These are phyloP conservation scores for Ceratoteleas bidentatus DNA, from an alignment of 1,140 invertebrate genomes.

Conservation along the genomic window DNA sequence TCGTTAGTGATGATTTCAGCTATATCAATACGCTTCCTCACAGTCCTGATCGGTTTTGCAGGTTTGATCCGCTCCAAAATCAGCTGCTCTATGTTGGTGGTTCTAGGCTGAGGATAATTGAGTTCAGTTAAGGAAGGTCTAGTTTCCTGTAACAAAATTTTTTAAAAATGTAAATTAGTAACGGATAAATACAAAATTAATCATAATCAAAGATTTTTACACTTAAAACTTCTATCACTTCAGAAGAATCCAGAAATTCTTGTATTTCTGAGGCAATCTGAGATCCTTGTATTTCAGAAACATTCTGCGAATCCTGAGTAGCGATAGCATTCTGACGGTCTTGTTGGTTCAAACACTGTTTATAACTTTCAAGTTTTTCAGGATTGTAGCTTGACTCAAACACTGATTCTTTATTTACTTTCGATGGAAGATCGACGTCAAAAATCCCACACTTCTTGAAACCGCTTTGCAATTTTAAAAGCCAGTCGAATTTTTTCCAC, in stretches of 20 bases:
- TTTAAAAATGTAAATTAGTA: not conserved
- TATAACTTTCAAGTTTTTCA: constrained; percentile 8
- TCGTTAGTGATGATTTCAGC: constrained; percentile 14
- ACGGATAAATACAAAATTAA: too few species aligned
- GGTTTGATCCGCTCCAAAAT: constrained; percentile 20
- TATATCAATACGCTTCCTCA: constrained; percentile 13
- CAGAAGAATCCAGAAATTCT: not conserved
- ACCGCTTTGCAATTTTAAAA: constrained; percentile 11
- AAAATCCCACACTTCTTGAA: constrained; percentile 25
- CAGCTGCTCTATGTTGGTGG: constrained; percentile 6
- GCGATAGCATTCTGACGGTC: not conserved
- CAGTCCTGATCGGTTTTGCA: not conserved
- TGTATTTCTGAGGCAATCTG: not conserved
- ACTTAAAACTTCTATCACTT: not conserved
- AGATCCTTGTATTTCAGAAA: not conserved
- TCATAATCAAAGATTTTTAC: not conserved
- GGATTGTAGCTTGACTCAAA: constrained; percentile 6
- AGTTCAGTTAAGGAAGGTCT: not conserved
- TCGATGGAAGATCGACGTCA: constrained; percentile 4
- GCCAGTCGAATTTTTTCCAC: constrained; percentile 14
- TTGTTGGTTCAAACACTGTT: not conserved
- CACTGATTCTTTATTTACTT: constrained; percentile 5
- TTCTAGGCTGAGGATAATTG: not conserved
- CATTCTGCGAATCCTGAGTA: not conserved
- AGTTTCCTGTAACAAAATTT: not conserved